Percentiles rank a stretch among this genome's conserved stretches.
Evolutionary conservation across 2,888 invertebrate species (phyloP).

Genomic region (Gastracanthus pulcherrimus): DNA sequence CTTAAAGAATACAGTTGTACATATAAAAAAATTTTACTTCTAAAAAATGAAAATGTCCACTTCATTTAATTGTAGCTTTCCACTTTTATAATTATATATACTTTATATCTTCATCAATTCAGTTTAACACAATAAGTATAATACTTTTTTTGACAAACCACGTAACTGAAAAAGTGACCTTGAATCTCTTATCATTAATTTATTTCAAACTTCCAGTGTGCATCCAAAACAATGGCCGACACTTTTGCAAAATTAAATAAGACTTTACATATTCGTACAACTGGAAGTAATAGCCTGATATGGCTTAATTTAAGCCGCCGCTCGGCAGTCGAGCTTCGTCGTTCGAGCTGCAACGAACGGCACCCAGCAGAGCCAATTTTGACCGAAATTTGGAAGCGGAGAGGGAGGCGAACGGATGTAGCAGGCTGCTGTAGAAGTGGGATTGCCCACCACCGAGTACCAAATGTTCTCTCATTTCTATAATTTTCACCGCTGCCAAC

Average conservation of each 20-base stretch:
- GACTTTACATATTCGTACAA: not conserved
- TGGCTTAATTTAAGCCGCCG: constrained; percentile 28
- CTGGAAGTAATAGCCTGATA: not conserved
- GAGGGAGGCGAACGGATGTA: not conserved
- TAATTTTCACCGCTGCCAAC: not conserved
- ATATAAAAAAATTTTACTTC: no score
- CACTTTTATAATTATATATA: no score
- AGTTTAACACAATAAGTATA: no score
- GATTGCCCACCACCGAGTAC: not conserved
- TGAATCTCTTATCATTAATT: not conserved
- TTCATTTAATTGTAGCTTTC: no score
- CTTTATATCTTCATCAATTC: no score
- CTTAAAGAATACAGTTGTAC: no score
- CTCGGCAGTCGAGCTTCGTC: not conserved
- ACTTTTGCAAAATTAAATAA: not conserved
- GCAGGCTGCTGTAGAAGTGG: not conserved
- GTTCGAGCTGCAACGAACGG: not conserved
- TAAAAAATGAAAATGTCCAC: no score
- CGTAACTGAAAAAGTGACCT: not conserved
- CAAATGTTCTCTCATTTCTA: not conserved
- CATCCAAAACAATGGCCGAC: not conserved
- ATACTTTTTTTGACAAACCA: no score
- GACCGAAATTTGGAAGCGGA: constrained; percentile 1
- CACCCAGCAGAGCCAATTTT: constrained; percentile 9
- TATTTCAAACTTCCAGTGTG: not conserved